These are phyloP conservation scores for Dinothrombium tinctorium DNA, from an alignment of 1,140 invertebrate species.

Conservation along the genomic window DNA sequence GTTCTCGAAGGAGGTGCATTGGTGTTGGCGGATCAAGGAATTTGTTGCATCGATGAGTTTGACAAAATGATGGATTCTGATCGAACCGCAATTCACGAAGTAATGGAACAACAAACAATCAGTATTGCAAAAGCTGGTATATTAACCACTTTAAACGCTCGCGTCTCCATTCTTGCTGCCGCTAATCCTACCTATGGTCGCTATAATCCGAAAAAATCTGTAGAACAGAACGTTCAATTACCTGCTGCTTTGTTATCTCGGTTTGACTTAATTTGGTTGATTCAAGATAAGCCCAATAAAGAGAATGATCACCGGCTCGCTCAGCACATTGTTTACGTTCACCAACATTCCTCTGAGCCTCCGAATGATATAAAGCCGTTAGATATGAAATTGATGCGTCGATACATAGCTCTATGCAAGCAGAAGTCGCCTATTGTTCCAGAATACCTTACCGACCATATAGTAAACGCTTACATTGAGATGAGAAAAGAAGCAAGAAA, in stretches of 20 bases:
- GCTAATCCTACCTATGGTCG: conserved; percentile 96
- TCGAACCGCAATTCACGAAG: conserved; percentile 93
- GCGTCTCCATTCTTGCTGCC: conserved; percentile 89
- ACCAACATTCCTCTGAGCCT: conserved; percentile 70
- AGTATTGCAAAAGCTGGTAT: conserved; percentile 99
- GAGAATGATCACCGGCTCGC: conserved; percentile 84
- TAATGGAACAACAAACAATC: conserved; percentile 99
- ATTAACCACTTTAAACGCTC: conserved; percentile 86
- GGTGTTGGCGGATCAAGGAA: conserved; percentile 83
- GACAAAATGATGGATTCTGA: conserved; percentile 97
- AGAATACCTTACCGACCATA: conserved; percentile 57
- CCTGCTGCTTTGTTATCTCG: conserved; percentile 92
- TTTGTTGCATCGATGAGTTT: conserved; percentile 99
- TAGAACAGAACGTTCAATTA: conserved; percentile 93
- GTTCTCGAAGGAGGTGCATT: conserved; percentile 91
- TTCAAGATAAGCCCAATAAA: conserved; percentile 76
- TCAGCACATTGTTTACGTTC: conserved; percentile 93
- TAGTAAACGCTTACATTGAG: conserved; percentile 83
- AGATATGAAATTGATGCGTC: conserved; percentile 78
- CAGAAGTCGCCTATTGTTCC: conserved; percentile 66
- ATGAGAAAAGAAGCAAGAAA: conserved; percentile 75
- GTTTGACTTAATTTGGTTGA: conserved; percentile 93
- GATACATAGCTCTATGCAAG: conserved; percentile 78
- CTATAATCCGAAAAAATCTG: conserved; percentile 79
- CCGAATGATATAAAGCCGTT: conserved; percentile 43